Percentiles rank a stretch among this genome's conserved stretches.
Conservation (phyloP, 2,113 vertebrate species). For the Hypanus sabinus region DNA sequence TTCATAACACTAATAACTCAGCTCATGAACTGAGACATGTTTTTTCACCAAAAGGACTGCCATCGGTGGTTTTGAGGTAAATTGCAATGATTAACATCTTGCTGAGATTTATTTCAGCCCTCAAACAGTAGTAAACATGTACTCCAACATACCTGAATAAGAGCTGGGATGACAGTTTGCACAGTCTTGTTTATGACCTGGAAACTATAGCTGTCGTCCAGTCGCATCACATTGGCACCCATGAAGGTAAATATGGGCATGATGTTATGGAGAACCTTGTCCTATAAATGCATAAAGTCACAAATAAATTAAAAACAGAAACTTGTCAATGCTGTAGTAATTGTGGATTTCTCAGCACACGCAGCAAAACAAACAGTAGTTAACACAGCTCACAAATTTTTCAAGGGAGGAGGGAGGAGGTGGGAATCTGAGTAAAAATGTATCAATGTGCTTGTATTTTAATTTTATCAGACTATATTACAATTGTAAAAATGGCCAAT, state of each 20-base stretch:
- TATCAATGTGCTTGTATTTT: not conserved
- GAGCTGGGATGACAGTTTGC: constrained; percentile 85
- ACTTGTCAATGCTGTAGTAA: not conserved
- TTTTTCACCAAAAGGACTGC: not conserved
- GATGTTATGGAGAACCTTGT: constrained; percentile 94
- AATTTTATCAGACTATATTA: not conserved
- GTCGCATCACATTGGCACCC: constrained; percentile 85
- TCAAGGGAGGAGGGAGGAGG: not conserved
- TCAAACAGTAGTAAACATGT: not conserved
- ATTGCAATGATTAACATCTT: not conserved
- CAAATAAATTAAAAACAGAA: not conserved
- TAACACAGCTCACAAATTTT: not conserved
- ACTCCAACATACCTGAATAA: constrained; percentile 68
- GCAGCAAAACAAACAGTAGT: not conserved
- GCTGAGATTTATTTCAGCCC: not conserved
- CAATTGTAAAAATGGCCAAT: not conserved
- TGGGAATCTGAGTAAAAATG: not conserved
- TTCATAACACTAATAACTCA: not conserved
- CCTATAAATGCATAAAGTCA: constrained; percentile 58
- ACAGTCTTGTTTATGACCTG: constrained; percentile 91
- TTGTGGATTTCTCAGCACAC: not conserved
- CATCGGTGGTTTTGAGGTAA: not conserved
- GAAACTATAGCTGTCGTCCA: constrained; percentile 92
- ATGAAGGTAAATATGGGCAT: constrained; percentile 99
- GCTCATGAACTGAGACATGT: not conserved